Conservation (phyloP, 1,140 invertebrate species). For the Choristoneura fumiferana region DNA sequence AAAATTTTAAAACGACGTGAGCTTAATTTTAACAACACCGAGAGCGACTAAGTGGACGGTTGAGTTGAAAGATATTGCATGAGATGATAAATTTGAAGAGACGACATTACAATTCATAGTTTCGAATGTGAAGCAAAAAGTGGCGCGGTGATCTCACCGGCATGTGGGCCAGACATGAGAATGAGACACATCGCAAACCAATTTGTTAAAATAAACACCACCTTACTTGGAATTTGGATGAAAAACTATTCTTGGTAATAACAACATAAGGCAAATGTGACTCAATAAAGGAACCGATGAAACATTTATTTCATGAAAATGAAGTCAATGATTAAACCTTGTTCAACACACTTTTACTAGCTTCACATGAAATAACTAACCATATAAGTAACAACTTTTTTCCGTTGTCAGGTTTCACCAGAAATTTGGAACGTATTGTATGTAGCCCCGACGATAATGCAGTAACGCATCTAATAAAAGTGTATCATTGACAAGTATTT, state of each 20-base stretch:
- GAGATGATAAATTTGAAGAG: not conserved
- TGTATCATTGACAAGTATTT: too few species aligned
- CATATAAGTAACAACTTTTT: too few species aligned
- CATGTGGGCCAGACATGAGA: slow-evolving; percentile 27
- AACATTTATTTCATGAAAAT: slow-evolving; percentile 2
- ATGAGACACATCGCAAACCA: slow-evolving; percentile 9
- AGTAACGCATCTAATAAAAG: too few species aligned
- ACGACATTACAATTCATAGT: not conserved
- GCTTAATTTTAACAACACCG: too few species aligned
- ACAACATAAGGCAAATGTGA: not conserved
- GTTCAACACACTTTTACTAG: too few species aligned
- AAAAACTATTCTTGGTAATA: slow-evolving; percentile 3
- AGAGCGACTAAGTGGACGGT: too few species aligned
- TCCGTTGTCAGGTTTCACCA: too few species aligned
- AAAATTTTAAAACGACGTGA: too few species aligned
- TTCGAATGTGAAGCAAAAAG: slow-evolving; percentile 1
- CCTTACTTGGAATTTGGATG: slow-evolving; percentile 11
- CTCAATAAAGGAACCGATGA: not conserved
- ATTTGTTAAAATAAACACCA: slow-evolving; percentile 15
- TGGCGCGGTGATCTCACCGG: slow-evolving; percentile 29
- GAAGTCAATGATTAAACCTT: not conserved
- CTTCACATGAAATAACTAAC: too few species aligned
- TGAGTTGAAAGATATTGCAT: not conserved
- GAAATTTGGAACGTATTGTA: too few species aligned
- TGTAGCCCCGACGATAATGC: too few species aligned